Percentiles rank a stretch among this genome's conserved stretches.
These are phyloP conservation scores for Ephestia elutella DNA, from an alignment of 1,140 invertebrate genomes.

Conservation along the genomic window DNA sequence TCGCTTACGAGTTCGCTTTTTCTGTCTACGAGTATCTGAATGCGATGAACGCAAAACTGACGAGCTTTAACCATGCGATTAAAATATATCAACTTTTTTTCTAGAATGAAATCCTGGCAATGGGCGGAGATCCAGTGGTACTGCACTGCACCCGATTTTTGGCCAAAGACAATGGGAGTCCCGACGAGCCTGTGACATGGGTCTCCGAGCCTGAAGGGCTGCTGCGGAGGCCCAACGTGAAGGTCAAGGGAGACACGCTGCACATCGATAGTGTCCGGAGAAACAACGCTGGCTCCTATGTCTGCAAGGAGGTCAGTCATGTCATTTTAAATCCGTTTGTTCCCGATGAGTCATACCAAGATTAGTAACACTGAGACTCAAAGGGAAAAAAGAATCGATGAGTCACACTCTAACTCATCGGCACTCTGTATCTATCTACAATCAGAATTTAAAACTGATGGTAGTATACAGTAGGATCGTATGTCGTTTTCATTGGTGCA, in stretches of 20 bases:
- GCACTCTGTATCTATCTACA: too few species aligned
- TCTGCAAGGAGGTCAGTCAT: background rate
- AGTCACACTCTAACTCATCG: too few species aligned
- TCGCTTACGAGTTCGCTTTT: background rate
- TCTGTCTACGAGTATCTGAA: too few species aligned
- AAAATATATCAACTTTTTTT: slow-evolving; percentile 5
- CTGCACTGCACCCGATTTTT: slow-evolving; percentile 20
- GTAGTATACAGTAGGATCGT: too few species aligned
- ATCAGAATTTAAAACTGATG: too few species aligned
- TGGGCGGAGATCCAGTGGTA: slow-evolving; percentile 28
- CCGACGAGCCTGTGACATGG: background rate
- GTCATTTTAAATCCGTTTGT: too few species aligned
- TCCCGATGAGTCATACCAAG: too few species aligned
- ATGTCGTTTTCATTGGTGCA: too few species aligned
- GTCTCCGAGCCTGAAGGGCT: background rate
- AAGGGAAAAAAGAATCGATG: too few species aligned
- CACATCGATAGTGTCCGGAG: background rate
- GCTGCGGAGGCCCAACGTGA: background rate
- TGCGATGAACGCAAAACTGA: too few species aligned
- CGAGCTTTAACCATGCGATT: too few species aligned
- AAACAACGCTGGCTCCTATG: background rate
- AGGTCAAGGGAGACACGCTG: background rate
- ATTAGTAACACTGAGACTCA: too few species aligned
- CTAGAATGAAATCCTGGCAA: slow-evolving; percentile 36
- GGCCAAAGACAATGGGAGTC: background rate